phyloP scores from a whole-genome alignment of 2,888 invertebrate species.

The Eueremaeus valkanovi region DNA sequence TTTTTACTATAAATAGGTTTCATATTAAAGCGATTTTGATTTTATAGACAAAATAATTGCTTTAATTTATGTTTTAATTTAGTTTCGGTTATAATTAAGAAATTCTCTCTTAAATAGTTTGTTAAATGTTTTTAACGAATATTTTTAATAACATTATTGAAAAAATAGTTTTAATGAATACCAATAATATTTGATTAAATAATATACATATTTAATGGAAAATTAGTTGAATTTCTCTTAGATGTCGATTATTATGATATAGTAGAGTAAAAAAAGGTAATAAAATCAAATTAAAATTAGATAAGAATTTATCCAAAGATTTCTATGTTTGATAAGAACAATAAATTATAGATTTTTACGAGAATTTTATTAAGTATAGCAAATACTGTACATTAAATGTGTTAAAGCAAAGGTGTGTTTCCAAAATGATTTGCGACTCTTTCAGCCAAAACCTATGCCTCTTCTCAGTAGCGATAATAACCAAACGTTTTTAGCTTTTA shows the following conservation, averaged over 20 bases:
- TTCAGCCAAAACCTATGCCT: background rate
- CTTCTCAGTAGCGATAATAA: conserved; percentile 6
- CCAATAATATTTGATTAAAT: too few species aligned
- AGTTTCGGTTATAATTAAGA: too few species aligned
- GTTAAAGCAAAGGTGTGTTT: background rate
- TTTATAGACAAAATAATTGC: too few species aligned
- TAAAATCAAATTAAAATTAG: background rate
- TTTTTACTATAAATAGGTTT: too few species aligned
- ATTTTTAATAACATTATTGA: too few species aligned
- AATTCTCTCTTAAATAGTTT: too few species aligned
- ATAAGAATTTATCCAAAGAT: background rate
- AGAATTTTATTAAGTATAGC: background rate
- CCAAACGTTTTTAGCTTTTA: too few species aligned
- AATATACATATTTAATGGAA: background rate
- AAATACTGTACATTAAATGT: background rate
- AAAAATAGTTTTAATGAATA: too few species aligned
- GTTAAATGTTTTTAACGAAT: too few species aligned
- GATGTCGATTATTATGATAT: background rate
- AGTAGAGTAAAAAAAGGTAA: background rate
- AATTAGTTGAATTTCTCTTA: background rate
- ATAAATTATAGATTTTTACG: background rate
- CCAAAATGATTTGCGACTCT: background rate
- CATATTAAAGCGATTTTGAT: too few species aligned
- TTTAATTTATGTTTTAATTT: too few species aligned
- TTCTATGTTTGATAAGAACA: background rate